Percentiles rank a stretch among this genome's conserved stretches.
phyloP scores from a whole-genome alignment of 1,140 invertebrate species.

The Neotoxoptera formosana region DNA sequence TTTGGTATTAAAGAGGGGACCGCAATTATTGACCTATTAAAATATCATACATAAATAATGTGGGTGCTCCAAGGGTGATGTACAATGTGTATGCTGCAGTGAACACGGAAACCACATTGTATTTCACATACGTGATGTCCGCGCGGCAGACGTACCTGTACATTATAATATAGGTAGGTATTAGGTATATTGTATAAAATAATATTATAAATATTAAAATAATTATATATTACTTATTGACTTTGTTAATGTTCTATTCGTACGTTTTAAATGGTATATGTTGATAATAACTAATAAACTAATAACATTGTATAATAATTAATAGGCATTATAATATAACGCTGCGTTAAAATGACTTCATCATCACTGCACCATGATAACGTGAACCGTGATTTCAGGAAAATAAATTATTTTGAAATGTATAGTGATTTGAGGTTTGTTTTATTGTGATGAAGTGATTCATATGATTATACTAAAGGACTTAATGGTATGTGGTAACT shows the following conservation, averaged over 20 bases:
- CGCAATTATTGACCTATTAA: conserved; percentile 48
- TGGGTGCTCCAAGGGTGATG: not conserved
- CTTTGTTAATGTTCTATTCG: not conserved
- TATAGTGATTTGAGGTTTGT: too few relatives aligned
- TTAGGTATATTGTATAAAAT: too few relatives aligned
- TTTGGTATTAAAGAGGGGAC: not conserved
- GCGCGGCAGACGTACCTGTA: too few relatives aligned
- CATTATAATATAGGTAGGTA: too few relatives aligned
- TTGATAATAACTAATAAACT: not conserved
- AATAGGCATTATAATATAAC: not conserved
- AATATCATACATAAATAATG: not conserved
- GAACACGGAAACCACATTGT: not conserved
- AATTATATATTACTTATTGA: not conserved
- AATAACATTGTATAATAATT: not conserved
- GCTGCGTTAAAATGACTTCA: too few relatives aligned
- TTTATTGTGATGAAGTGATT: too few relatives aligned
- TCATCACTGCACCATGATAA: too few relatives aligned
- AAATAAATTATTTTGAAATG: too few relatives aligned
- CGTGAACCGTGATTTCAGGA: too few relatives aligned
- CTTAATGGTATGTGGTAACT: too few relatives aligned
- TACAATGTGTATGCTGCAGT: not conserved
- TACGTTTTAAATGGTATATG: too few relatives aligned
- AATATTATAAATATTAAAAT: not conserved
- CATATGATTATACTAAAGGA: not conserved
- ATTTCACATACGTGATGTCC: not conserved